phyloP scores from a whole-genome alignment of 2,888 invertebrate genomes.

The Electrophaes corylata region DNA sequence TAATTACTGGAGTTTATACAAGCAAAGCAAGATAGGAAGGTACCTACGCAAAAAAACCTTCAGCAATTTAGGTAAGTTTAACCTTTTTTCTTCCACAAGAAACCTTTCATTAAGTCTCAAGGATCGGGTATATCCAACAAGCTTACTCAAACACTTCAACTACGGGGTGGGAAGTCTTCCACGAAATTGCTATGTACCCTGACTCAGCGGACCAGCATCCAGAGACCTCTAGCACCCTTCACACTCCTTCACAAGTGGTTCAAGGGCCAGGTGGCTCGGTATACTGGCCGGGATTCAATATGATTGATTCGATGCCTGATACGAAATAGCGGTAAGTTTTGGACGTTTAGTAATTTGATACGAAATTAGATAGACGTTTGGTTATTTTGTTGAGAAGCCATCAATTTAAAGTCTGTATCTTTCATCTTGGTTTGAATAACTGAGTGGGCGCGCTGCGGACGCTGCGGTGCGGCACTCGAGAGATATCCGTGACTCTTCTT shows the following conservation, averaged over 20 bases:
- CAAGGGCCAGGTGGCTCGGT: slow-evolving; percentile 33
- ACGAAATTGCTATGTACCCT: slow-evolving; percentile 56
- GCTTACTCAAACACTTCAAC: slow-evolving; percentile 48
- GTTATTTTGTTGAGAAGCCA: slow-evolving; percentile 29
- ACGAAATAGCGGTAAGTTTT: slow-evolving; percentile 38
- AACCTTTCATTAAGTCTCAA: slow-evolving; percentile 21
- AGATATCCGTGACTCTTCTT: too few relatives aligned
- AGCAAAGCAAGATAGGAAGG: not conserved
- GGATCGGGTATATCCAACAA: slow-evolving; percentile 36
- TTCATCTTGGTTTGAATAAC: slow-evolving; percentile 24
- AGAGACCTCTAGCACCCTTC: slow-evolving; percentile 31
- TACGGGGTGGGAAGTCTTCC: slow-evolving; percentile 50
- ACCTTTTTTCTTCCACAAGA: slow-evolving; percentile 17
- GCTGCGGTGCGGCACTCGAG: not conserved
- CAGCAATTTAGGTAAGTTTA: slow-evolving; percentile 6
- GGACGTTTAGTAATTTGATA: slow-evolving; percentile 39
- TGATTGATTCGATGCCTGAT: slow-evolving; percentile 56
- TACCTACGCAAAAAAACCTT: not conserved
- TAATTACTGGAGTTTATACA: not conserved
- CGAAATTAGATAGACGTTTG: slow-evolving; percentile 37
- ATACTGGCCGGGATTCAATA: slow-evolving; percentile 47
- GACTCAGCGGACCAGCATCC: slow-evolving; percentile 48
- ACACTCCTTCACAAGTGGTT: slow-evolving; percentile 5
- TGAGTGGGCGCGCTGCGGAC: not conserved
- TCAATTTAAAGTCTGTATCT: slow-evolving; percentile 22